These are phyloP conservation scores for Hyposoter didymator DNA, from an alignment of 2,888 invertebrate species.

Conservation along the genomic window DNA sequence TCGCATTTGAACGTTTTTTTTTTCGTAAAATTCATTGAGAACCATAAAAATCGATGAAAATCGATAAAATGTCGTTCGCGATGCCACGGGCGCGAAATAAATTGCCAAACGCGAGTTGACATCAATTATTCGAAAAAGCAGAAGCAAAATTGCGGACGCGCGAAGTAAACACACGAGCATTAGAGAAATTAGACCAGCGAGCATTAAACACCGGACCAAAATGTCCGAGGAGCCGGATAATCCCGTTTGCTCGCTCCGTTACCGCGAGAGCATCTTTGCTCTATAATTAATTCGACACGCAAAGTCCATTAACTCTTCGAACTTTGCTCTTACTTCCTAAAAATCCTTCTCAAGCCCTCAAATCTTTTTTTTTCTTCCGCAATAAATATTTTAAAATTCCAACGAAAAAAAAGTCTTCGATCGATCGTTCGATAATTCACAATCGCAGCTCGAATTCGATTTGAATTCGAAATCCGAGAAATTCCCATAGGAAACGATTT, in stretches of 20 bases:
- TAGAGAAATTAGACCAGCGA: slow-evolving; percentile 71
- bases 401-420: neutral
- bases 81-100: neutral
- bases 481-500: neutral
- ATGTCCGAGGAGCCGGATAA: slow-evolving; percentile 68
- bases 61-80: neutral
- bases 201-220: slow-evolving; percentile 39
- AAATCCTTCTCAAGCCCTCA: slow-evolving; percentile 39
- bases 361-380: neutral
- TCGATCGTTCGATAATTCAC: neutral
- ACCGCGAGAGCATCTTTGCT: slow-evolving; percentile 62
- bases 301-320: slow-evolving; percentile 69
- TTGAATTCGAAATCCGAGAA: neutral
- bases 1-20: neutral
- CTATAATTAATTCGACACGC: slow-evolving; percentile 72
- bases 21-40: neutral
- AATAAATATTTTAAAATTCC: neutral
- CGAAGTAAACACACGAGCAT: slow-evolving; percentile 70
- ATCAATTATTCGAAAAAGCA: slow-evolving; percentile 2
- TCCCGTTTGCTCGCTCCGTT: slow-evolving; percentile 68
- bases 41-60: neutral
- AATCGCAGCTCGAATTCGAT: neutral
- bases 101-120: neutral
- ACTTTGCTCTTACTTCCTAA: slow-evolving; percentile 7
- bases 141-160: slow-evolving; percentile 53